A percentile compares a stretch with the other conserved stretches of the same genome.
Evolutionary conservation across 2,797 vertebrate genomes (phyloP).

Genomic region (Sternarchorhynchus goeldii): DNA sequence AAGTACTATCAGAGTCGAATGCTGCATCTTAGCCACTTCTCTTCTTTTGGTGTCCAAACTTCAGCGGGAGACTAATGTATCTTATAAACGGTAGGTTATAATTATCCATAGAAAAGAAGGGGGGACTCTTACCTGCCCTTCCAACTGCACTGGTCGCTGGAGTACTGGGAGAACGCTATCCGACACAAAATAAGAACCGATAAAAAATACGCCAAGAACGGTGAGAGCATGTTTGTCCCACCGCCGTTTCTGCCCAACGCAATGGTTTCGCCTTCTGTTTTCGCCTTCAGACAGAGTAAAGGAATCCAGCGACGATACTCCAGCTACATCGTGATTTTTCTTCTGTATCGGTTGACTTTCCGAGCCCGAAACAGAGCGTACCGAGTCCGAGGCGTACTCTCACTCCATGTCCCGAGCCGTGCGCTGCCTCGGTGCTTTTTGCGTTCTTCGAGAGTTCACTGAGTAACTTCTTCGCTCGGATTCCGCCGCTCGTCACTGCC

Average conservation of each 20-base stretch:
- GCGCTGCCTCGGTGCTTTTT: slow-evolving; percentile 21
- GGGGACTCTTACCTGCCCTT: slow-evolving; percentile 86
- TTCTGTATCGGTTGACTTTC: slow-evolving; percentile 51
- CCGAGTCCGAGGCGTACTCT: background rate
- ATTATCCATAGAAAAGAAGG: background rate
- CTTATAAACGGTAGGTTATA: background rate
- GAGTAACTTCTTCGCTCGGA: slow-evolving; percentile 42
- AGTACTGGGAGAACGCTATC: slow-evolving; percentile 83
- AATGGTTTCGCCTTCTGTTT: slow-evolving; percentile 52
- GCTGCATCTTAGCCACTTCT: no score
- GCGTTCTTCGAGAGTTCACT: slow-evolving; percentile 33
- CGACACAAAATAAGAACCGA: slow-evolving; percentile 77
- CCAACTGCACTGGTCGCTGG: slow-evolving; percentile 97
- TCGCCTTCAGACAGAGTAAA: slow-evolving; percentile 56
- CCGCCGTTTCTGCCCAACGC: slow-evolving; percentile 27
- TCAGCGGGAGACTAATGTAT: no score
- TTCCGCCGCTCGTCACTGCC: slow-evolving; percentile 63
- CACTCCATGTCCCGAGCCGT: slow-evolving; percentile 38
- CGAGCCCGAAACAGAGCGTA: background rate
- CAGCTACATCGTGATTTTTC: slow-evolving; percentile 69
- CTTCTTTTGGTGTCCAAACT: no score
- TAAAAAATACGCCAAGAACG: slow-evolving; percentile 73
- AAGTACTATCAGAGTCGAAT: no score
- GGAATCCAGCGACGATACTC: slow-evolving; percentile 61
- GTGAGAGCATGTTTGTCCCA: slow-evolving; percentile 75